Evolutionary conservation across 2,797 vertebrate genomes (phyloP), one percentile per base, ranked within the genome.

Genomic region (Anabas testudineus): DNA sequence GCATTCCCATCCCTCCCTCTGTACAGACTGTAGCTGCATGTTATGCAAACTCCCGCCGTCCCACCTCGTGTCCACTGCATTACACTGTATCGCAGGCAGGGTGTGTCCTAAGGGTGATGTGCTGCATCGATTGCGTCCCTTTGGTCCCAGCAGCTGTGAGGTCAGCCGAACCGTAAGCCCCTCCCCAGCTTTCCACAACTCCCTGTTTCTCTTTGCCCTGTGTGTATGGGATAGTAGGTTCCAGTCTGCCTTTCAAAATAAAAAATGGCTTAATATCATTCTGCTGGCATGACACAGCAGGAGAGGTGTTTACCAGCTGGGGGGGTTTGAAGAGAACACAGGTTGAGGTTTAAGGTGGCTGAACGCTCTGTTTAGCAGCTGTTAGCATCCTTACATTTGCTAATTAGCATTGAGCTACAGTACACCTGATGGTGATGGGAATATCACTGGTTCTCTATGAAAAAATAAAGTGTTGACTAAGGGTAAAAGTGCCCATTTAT

Each of bases 171-270:
- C 30, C 22, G 19, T 8, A 76, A 75, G 59, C 73, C 78, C 82
- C 74, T 61, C 78, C 83, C 78, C 36, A 61, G 24, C 67, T 66
- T 48, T 45, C 47, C 71, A 53, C 43, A 52, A 58, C 65, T 78
- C 71, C 46, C 65, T 12, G 46, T 76, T 48, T 59, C 75, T 75
- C 74, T 87, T 68, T 67, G 73, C 56, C 56, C 61, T n/a, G 41
- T 97, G 41, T 97, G 90, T 96, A 96, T 95, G 92, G 96, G 78
- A 95, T 95, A 77, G 97, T 96, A 96, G 95, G 94, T 89, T 98
- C 96, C 10, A 96, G 91, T 75, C 56, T 80, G 81, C 84, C 78
- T 88, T 90, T 90, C 74, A 87, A 52, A 85, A n/a, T n/a, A n/a
- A 76, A 81, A 84, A 71, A 28, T 62, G 77, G 78, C 65, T 83